These are phyloP conservation scores for Pseudomyrmex sp. DNA, from an alignment of 1,140 invertebrate genomes.

Conservation along the genomic window DNA sequence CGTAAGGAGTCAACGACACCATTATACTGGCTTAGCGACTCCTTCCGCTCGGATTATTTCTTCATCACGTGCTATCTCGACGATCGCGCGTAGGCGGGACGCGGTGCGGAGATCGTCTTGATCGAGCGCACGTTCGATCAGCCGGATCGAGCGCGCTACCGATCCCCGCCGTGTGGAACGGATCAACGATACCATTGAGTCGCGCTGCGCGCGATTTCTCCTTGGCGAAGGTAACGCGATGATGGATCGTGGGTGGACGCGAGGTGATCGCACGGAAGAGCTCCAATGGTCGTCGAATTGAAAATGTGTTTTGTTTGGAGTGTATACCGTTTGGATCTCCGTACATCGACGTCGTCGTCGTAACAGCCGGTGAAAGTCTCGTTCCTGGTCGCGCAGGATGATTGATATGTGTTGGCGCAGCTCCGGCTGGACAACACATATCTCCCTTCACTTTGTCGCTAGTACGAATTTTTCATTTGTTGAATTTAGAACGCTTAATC, in stretches of 20 bases:
- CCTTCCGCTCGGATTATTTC: slow-evolving; percentile 45
- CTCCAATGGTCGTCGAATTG: slow-evolving; percentile 15
- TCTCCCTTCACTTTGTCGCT: slow-evolving; percentile 72
- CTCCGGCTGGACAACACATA: slow-evolving; percentile 61
- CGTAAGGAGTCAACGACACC: background rate
- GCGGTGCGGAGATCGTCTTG: slow-evolving; percentile 57
- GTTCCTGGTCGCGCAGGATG: slow-evolving; percentile 64
- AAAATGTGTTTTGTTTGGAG: background rate
- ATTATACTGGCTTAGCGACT: background rate
- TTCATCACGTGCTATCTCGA: slow-evolving; percentile 49
- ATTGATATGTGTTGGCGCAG: slow-evolving; percentile 69
- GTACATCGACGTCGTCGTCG: slow-evolving; percentile 53
- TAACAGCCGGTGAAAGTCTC: slow-evolving; percentile 71
- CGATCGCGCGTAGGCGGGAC: slow-evolving; percentile 59
- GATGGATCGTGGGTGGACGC: slow-evolving; percentile 55
- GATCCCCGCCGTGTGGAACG: slow-evolving; percentile 55
- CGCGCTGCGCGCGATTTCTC: slow-evolving; percentile 38
- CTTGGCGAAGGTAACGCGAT: slow-evolving; percentile 54
- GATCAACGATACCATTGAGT: slow-evolving; percentile 53
- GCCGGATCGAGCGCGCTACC: slow-evolving; percentile 45
- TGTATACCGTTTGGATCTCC: slow-evolving; percentile 20
- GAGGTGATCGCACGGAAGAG: slow-evolving; percentile 41
- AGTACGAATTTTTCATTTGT: slow-evolving; percentile 61
- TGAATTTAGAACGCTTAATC: slow-evolving; percentile 5
- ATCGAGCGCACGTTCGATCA: slow-evolving; percentile 49